These are phyloP conservation scores for Alexandromys fortis DNA, from an alignment of 2,113 vertebrate genomes.

Conservation along the genomic window DNA sequence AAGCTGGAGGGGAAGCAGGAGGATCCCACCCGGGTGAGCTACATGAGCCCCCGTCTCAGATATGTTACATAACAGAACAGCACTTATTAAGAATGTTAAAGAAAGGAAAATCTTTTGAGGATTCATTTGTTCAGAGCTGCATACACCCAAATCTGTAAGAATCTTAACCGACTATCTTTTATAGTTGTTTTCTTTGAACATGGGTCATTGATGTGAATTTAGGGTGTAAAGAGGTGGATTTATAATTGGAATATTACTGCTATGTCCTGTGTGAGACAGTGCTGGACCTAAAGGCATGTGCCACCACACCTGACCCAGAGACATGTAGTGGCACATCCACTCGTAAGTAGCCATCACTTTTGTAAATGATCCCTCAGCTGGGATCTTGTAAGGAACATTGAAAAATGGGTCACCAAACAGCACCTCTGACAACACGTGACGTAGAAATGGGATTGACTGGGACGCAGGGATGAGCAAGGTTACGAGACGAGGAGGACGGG, in stretches of 20 bases:
- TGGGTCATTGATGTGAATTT: slow-evolving; percentile 45
- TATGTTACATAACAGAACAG: neutral
- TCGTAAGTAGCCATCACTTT: neutral
- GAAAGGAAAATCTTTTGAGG: slow-evolving; percentile 20
- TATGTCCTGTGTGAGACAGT: neutral
- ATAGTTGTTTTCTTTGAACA: slow-evolving; percentile 35
- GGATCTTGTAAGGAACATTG: neutral
- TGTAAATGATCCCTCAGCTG: neutral
- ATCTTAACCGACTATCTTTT: neutral
- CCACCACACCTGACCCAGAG: neutral
- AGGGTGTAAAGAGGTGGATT: slow-evolving; percentile 51
- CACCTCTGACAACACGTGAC: neutral
- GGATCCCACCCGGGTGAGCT: neutral
- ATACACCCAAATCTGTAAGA: neutral
- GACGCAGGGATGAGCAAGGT: neutral
- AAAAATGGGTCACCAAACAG: neutral
- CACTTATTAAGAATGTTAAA: slow-evolving; percentile 22
- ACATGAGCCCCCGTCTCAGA: neutral
- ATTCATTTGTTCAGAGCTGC: neutral
- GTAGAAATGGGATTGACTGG: no score
- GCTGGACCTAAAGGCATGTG: neutral
- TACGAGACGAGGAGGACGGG: no score
- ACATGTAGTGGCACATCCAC: neutral
- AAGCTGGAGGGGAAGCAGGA: neutral
- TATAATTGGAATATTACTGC: slow-evolving; percentile 17